Base-by-base conservation (phyloP, 2,888 invertebrate species). In the Epsilonema sp. region DNA sequence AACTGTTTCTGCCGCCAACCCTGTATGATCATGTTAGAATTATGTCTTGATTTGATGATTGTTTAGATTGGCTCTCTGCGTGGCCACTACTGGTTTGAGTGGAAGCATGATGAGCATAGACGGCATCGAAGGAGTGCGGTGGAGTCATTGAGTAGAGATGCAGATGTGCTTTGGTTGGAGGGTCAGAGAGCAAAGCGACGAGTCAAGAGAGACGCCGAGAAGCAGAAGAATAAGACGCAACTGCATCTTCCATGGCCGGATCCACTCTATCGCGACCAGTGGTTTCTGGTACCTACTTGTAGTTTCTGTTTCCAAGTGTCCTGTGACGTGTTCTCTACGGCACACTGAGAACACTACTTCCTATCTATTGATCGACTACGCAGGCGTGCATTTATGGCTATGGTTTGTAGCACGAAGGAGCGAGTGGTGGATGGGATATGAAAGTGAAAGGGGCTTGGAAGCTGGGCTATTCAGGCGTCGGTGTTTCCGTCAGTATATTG, bases 371-470 rank as follows among this genome's bases (percentile, higher is more conserved):
- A n/a, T n/a, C n/a, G n/a, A n/a, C n/a, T n/a, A n/a, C n/a, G n/a
- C n/a, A n/a, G n/a, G n/a, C n/a, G n/a, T n/a, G 16, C 8, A 31
- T 31, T 16, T 31, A 8, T 31, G 16, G 8, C 31, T 31, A 8
- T 31, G 31, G 8, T 31, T 16, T 65, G 53, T 69, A 89, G 87
- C 85, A 86, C 63, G 83, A 84, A 26, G 87, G 89, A 55, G 89
- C 87, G 47, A 83, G 84, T 66, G 87, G 86, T 66, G 87, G 87
- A 13, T 77, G 80, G 60, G 94, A 94, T 66, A 92, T 94, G 92
- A 92, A 92, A 67, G 79, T 94, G 51, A 78, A 77, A 1, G 80
- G 83, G 1, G 92, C 90, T 2, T 94, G 94, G 94, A 78, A 81
- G 63, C 82, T 83, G 65, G 92, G 92, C 2, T 90, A 85, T 68